Percentiles rank a stretch among this genome's conserved stretches.
Evolutionary conservation across 2,113 vertebrate genomes (phyloP).

Genomic region (Xenopus laevis): DNA sequence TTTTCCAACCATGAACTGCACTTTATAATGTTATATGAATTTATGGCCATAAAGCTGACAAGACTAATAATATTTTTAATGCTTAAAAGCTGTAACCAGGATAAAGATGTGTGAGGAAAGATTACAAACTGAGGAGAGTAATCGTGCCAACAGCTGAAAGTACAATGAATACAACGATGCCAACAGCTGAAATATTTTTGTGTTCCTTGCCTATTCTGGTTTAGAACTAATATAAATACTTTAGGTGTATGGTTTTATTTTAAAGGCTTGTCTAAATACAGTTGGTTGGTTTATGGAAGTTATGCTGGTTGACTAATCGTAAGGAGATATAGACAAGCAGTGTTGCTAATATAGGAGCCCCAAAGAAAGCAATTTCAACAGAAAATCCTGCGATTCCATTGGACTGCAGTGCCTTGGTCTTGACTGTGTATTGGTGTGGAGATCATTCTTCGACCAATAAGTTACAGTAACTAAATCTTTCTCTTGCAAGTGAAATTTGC

Average conservation of each 20-base stretch:
- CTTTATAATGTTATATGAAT: conserved; percentile 41
- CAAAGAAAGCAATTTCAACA: too few relatives aligned
- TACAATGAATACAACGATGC: conserved; percentile 9
- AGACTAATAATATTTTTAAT: conserved; percentile 39
- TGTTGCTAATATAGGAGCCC: too few relatives aligned
- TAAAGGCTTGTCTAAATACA: neutral
- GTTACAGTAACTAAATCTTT: too few relatives aligned
- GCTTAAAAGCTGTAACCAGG: conserved; percentile 24
- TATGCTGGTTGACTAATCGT: too few relatives aligned
- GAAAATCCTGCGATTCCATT: too few relatives aligned
- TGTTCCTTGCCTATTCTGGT: neutral
- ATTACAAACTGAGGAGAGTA: conserved; percentile 12
- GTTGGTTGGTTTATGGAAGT: too few relatives aligned
- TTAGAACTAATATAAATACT: neutral
- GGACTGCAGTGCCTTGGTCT: too few relatives aligned
- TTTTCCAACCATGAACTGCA: conserved; percentile 33
- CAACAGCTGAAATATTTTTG: conserved; percentile 12
- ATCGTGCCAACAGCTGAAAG: conserved; percentile 10
- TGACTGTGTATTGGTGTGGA: too few relatives aligned
- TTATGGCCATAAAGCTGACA: conserved; percentile 41
- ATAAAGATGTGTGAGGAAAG: conserved; percentile 39
- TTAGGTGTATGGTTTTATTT: neutral
- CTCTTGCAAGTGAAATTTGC: too few relatives aligned
- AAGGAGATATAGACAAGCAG: too few relatives aligned
- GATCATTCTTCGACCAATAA: too few relatives aligned